Percentiles rank a stretch among this genome's conserved stretches.
Evolutionary conservation across 2,888 invertebrate species (phyloP).

Genomic region (Xylocampa areola): DNA sequence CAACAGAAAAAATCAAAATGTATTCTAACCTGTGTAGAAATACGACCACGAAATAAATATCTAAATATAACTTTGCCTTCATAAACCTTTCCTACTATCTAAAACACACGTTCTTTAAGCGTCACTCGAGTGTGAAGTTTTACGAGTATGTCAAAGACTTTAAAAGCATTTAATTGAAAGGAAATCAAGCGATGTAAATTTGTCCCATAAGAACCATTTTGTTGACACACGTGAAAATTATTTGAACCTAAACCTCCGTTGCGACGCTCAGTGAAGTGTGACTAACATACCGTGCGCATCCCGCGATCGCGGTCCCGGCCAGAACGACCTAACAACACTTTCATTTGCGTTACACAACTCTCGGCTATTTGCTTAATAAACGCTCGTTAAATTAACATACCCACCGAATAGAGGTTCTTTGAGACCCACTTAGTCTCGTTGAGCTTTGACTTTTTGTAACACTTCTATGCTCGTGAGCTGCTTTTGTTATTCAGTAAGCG

Average conservation of each 20-base stretch:
- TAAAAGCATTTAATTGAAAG: constrained; percentile 65
- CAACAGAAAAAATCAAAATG: background rate
- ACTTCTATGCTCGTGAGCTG: constrained; percentile 22
- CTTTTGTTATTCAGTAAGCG: constrained; percentile 43
- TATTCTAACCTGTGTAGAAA: background rate
- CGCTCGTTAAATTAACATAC: constrained; percentile 73
- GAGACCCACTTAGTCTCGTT: constrained; percentile 51
- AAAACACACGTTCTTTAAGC: constrained; percentile 46
- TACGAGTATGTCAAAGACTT: constrained; percentile 59
- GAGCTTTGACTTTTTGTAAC: constrained; percentile 53
- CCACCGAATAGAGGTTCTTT: constrained; percentile 64
- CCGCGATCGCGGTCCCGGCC: constrained; percentile 33
- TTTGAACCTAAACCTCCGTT: constrained; percentile 57
- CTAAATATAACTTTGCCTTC: constrained; percentile 24
- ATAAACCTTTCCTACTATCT: constrained; percentile 22
- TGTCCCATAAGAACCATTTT: constrained; percentile 58
- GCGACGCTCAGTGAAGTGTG: constrained; percentile 61
- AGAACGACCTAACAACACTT: constrained; percentile 68
- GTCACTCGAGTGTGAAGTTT: constrained; percentile 57
- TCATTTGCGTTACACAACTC: constrained; percentile 70
- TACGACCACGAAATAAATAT: constrained; percentile 6
- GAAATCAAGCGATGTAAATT: constrained; percentile 62
- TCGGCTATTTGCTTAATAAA: constrained; percentile 72
- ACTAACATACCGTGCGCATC: constrained; percentile 60
- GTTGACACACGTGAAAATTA: constrained; percentile 61